phyloP scores from a whole-genome alignment of 2,797 vertebrate genomes.

The Premnoplex brunnescens region DNA sequence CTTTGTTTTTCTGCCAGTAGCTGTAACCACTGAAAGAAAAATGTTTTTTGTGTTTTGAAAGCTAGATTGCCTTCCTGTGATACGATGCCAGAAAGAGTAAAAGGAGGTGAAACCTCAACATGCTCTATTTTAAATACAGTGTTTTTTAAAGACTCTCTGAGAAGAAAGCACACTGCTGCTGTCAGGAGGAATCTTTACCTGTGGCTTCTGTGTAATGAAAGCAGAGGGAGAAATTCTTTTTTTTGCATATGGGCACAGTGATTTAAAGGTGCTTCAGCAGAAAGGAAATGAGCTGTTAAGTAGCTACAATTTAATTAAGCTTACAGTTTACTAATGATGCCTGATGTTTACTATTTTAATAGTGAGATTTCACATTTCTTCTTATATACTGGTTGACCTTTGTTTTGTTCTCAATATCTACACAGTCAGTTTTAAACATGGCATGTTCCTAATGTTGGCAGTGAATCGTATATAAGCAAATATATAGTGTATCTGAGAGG shows the following conservation, averaged over 20 bases:
- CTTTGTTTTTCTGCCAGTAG: not conserved
- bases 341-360: not conserved
- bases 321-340: not conserved
- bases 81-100: not conserved
- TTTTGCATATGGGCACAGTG: fast-evolving
- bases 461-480: not conserved
- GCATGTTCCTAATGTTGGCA: not conserved
- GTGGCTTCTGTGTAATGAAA: not conserved
- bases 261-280: not conserved
- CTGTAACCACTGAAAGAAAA: not conserved
- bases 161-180: not conserved
- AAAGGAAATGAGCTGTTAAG: not conserved
- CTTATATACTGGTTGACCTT: not conserved
- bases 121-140: not conserved
- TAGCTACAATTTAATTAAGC: not conserved
- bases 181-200: not conserved
- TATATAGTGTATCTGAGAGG: not conserved
- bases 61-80: not conserved
- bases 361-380: not conserved
- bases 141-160: not conserved
- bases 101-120: not conserved
- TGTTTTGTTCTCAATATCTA: not conserved
- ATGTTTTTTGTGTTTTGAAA: not conserved
- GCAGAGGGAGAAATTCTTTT: not conserved
- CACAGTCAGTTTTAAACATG: not conserved